Evolutionary conservation across 1,140 invertebrate genomes (phyloP).

Genomic region (Cardiocondyla obscurior): DNA sequence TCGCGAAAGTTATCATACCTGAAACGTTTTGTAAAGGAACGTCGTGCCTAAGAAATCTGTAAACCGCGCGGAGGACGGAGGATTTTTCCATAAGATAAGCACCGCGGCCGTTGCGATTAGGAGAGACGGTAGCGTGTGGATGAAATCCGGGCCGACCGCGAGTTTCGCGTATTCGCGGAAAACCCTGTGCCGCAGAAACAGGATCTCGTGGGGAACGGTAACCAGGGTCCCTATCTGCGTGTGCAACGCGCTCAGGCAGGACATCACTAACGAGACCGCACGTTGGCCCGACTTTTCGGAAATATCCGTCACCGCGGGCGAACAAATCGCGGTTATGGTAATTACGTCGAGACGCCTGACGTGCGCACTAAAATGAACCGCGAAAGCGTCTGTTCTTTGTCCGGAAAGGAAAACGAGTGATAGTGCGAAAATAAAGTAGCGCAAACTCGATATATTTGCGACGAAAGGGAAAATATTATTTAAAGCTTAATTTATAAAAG

Average conservation of each 20-base stretch:
- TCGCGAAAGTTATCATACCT: constrained; percentile 64
- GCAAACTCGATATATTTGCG: not conserved
- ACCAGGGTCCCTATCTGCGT: constrained; percentile 74
- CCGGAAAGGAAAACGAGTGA: not conserved
- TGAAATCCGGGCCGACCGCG: constrained; percentile 78
- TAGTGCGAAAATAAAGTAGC: not conserved
- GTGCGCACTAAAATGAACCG: constrained; percentile 59
- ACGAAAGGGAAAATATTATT: not conserved
- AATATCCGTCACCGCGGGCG: constrained; percentile 25
- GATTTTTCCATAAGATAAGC: constrained; percentile 72
- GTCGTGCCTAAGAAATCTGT: constrained; percentile 18
- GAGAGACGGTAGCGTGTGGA: constrained; percentile 78
- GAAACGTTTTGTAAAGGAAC: constrained; percentile 67
- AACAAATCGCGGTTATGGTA: constrained; percentile 3
- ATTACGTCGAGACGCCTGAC: constrained; percentile 8
- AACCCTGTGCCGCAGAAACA: constrained; percentile 75
- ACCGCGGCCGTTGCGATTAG: constrained; percentile 71
- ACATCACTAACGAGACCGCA: constrained; percentile 67
- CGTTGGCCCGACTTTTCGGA: constrained; percentile 28
- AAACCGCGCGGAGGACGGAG: constrained; percentile 61
- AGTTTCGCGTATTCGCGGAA: constrained; percentile 78
- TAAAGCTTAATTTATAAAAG: not conserved
- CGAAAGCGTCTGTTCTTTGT: constrained; percentile 21
- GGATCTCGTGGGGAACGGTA: constrained; percentile 74
- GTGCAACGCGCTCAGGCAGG: constrained; percentile 74